A percentile compares a stretch with the other conserved stretches of the same genome.
Conservation (phyloP, 2,113 vertebrate species). For the Platichthys stellatus region DNA sequence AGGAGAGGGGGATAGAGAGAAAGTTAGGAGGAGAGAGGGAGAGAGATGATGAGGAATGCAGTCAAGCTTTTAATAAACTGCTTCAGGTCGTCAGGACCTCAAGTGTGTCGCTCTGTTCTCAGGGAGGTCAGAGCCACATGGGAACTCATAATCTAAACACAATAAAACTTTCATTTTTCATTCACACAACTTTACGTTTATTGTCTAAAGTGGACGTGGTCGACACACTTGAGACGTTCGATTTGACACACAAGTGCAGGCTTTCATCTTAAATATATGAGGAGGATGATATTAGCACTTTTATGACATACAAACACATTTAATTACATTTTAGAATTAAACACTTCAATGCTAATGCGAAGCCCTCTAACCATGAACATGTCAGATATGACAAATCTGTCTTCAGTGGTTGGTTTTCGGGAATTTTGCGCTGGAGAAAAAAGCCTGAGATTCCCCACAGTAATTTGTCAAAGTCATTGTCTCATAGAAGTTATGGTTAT, state of each 20-base stretch:
- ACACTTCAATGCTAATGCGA: neutral
- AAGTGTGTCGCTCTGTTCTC: slow-evolving; percentile 22
- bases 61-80: slow-evolving; percentile 41
- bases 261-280: neutral
- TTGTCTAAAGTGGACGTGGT: slow-evolving; percentile 10
- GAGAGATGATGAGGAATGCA: slow-evolving; percentile 48
- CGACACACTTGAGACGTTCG: slow-evolving; percentile 46
- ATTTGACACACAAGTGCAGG: slow-evolving; percentile 41
- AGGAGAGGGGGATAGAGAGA: slow-evolving; percentile 46
- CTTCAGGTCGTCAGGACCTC: slow-evolving; percentile 28
- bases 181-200: neutral
- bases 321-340: neutral
- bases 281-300: neutral
- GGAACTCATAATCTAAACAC: neutral
- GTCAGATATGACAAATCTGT: too few relatives aligned
- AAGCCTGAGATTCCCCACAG: too few relatives aligned
- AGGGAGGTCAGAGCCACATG: neutral
- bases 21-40: slow-evolving; percentile 38
- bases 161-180: neutral
- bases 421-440: too few relatives aligned
- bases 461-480: too few relatives aligned
- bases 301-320: neutral
- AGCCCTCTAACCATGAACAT: neutral
- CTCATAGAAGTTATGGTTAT: too few relatives aligned
- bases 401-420: too few relatives aligned